Percentiles rank a stretch among this genome's conserved stretches.
Conservation (phyloP, 53 echinoderm and acorn worm species). For the Zoroaster sp. region DNA sequence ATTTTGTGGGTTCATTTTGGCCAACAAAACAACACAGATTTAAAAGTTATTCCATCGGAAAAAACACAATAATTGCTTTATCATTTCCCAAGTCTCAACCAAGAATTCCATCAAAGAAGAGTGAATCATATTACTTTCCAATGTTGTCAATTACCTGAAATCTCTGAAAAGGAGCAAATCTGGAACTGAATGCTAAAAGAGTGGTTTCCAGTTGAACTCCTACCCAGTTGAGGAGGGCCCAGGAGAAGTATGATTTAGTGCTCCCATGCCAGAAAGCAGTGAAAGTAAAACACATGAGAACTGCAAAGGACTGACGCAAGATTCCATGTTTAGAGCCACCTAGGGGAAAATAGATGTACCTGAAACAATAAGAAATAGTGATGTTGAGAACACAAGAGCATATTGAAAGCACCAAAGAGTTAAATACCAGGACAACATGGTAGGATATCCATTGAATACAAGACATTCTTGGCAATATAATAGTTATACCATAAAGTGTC, state of each 20-base stretch:
- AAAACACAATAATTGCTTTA: no score
- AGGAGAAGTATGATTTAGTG: slow-evolving; percentile 22
- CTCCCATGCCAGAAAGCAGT: slow-evolving; percentile 79
- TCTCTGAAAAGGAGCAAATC: neutral
- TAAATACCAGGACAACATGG: no score
- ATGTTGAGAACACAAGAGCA: no score
- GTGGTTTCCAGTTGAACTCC: slow-evolving; percentile 72
- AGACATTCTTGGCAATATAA: no score
- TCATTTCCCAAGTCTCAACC: no score
- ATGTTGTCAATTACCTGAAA: slow-evolving; percentile 21
- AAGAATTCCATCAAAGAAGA: no score
- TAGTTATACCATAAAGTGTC: no score
- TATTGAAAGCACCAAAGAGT: no score
- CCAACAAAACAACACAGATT: no score
- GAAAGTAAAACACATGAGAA: slow-evolving; percentile 65
- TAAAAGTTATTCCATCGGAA: no score
- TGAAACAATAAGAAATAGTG: slow-evolving; percentile 2
- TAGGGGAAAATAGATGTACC: slow-evolving; percentile 87
- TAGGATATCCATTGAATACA: no score
- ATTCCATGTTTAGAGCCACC: slow-evolving; percentile 78
- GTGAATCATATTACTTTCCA: neutral
- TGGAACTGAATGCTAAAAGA: neutral
- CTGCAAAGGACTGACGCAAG: slow-evolving; percentile 67
- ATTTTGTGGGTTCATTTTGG: no score
- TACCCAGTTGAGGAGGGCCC: slow-evolving; percentile 76